These are phyloP conservation scores for Tenthredo mesomela DNA, from an alignment of 2,888 invertebrate genomes.

Conservation along the genomic window DNA sequence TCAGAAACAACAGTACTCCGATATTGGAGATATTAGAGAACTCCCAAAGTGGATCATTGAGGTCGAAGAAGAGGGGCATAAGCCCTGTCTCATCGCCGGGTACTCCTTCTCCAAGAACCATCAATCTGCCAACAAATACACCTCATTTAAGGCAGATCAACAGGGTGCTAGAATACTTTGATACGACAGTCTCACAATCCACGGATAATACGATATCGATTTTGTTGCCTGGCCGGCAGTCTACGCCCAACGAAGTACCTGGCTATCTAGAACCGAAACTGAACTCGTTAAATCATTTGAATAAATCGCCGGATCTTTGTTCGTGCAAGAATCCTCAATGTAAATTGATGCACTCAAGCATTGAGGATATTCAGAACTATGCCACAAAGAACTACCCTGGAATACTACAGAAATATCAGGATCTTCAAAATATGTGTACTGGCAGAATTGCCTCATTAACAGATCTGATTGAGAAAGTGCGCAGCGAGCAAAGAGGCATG, in stretches of 20 bases:
- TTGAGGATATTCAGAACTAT: conserved; percentile 62
- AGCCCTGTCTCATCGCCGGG: conserved; percentile 75
- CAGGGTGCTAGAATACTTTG: conserved; percentile 61
- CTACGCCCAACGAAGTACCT: conserved; percentile 60
- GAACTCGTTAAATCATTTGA: conserved; percentile 18
- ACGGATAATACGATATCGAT: conserved; percentile 31
- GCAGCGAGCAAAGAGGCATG: conserved; percentile 78
- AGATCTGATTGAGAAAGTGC: conserved; percentile 80
- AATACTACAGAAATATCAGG: conserved; percentile 76
- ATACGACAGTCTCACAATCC: conserved; percentile 24
- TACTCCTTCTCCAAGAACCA: conserved; percentile 73
- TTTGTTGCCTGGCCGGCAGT: conserved; percentile 49
- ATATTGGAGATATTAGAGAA: conserved; percentile 73
- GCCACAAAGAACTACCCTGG: conserved; percentile 66
- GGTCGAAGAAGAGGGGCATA: conserved; percentile 60
- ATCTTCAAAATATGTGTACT: conserved; percentile 80
- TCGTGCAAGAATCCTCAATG: conserved; percentile 70
- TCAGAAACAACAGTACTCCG: conserved; percentile 65
- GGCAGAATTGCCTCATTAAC: conserved; percentile 81
- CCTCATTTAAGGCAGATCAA: conserved; percentile 63
- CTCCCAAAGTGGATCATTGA: conserved; percentile 64
- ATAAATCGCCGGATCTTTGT: conserved; percentile 60
- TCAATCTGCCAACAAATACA: conserved; percentile 72
- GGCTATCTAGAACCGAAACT: conserved; percentile 46
- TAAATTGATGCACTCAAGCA: conserved; percentile 63